Evolutionary conservation across 2,888 invertebrate species (phyloP).

Genomic region (Zygaena filipendulae): DNA sequence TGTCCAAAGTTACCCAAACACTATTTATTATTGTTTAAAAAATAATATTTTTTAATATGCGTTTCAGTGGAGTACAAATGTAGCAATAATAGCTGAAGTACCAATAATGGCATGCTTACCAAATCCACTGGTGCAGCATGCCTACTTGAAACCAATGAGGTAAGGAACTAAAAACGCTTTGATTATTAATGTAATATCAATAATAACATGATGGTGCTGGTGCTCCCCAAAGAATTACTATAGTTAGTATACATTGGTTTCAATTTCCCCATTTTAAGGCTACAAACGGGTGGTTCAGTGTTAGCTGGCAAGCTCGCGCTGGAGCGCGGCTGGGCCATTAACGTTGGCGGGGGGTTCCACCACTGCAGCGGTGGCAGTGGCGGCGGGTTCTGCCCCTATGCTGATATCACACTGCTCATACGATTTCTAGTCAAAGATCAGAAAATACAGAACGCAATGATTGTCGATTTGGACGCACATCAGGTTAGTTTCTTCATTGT

Average conservation of each 20-base stretch:
- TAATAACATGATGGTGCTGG: no score
- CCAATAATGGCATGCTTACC: slow-evolving; percentile 79
- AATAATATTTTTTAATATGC: neutral
- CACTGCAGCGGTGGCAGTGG: slow-evolving; percentile 82
- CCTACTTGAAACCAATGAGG: slow-evolving; percentile 84
- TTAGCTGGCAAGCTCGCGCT: slow-evolving; percentile 85
- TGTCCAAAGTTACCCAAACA: no score
- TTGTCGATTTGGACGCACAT: slow-evolving; percentile 92
- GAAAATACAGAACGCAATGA: slow-evolving; percentile 78
- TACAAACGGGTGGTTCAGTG: slow-evolving; percentile 85
- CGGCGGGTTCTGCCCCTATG: slow-evolving; percentile 91
- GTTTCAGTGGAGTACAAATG: slow-evolving; percentile 80
- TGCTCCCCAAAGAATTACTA: no score
- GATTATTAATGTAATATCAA: neutral
- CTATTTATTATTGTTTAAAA: no score
- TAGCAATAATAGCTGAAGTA: slow-evolving; percentile 84
- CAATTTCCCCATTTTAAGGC: no score
- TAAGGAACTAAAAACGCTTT: slow-evolving; percentile 23
- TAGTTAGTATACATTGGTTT: no score
- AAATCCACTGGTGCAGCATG: slow-evolving; percentile 78
- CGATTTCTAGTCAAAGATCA: slow-evolving; percentile 71
- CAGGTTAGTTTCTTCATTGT: slow-evolving; percentile 70
- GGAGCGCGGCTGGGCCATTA: slow-evolving; percentile 88
- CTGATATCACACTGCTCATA: slow-evolving; percentile 86
- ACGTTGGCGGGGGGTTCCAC: slow-evolving; percentile 93